Evolutionary conservation across 2,888 invertebrate genomes (phyloP).

Genomic region (Drosophila peninsularis): DNA sequence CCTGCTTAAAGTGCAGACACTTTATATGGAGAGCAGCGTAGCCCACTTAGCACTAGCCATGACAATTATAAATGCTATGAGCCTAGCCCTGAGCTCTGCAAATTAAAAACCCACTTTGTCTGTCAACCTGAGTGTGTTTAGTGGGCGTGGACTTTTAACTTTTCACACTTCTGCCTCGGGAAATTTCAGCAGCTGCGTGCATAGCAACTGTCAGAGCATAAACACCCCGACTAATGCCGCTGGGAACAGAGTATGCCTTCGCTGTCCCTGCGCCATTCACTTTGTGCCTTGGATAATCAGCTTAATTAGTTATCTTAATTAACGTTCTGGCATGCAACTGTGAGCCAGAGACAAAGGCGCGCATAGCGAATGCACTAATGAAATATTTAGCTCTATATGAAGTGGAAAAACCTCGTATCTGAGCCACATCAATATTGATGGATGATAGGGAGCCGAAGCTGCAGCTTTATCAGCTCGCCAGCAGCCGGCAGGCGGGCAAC

Average conservation of each 20-base stretch:
- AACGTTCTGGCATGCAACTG: conserved; percentile 9
- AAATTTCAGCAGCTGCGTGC: neutral
- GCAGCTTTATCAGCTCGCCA: conserved; percentile 12
- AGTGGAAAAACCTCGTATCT: neutral
- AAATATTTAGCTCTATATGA: conserved; percentile 1
- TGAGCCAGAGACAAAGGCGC: conserved; percentile 1
- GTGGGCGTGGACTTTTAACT: neutral
- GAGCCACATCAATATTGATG: conserved; percentile 1
- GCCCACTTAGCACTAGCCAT: too few species aligned
- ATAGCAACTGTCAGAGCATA: neutral
- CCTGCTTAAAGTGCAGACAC: neutral
- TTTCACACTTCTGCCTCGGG: neutral
- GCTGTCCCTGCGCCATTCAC: conserved; percentile 8
- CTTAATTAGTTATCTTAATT: conserved; percentile 39
- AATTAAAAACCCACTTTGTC: neutral
- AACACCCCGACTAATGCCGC: neutral
- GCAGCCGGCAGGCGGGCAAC: neutral
- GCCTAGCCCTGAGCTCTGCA: neutral
- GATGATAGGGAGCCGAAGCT: neutral
- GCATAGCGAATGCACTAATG: conserved; percentile 15
- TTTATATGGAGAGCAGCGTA: too few species aligned
- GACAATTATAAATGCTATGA: neutral
- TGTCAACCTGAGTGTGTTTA: neutral
- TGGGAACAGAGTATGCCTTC: conserved; percentile 7
- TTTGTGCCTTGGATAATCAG: conserved; percentile 23